Base-by-base conservation (phyloP, 2,113 vertebrate species). In the Pterocles gutturalis region DNA sequence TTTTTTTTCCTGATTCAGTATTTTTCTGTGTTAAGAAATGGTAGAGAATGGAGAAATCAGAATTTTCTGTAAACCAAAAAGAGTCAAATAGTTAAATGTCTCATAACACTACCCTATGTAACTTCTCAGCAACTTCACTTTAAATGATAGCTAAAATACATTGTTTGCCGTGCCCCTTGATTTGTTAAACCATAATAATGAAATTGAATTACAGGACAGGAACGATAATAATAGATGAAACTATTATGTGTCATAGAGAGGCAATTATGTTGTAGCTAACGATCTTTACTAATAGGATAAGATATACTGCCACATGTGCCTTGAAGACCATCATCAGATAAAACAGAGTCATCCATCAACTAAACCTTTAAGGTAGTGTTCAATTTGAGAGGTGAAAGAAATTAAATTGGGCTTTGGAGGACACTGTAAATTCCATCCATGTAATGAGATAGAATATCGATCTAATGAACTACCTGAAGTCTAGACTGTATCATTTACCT, bases 381-480 rank as follows among this genome's bases (percentile, higher is more conserved):
- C 97, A 95, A 96, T 97, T 93, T 96, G 95, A 97, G 95, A 97
- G 97, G 95, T 93, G 79, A 92, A 88, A 96, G 93, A 97, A 98
- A 96, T 97, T 72, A 96, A 97, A 97, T 97, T 94, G 95, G 90
- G 96, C 83, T 96, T 93, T 88, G 90, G 97, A 98, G 89, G 89
- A 80, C 86, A 96, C 89, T 49, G 58, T 1, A 1, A 96, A 95
- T 96, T 82, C 93, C 43, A 84, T 36, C 62, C 90, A 93, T 70
- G 75, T 95, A 97, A 96, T 96, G 66, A 97, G 77, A 96, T 89
- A 88, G 97, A 97, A 96, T 95, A 94, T 67, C 93, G 97, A 94
- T 97, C 95, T 96, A 89, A 97, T 90, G 95, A 91, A 90, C 83
- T 97, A 51, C 64, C 67, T 78, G 88, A 71, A 90, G 86, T 95